Conservation (phyloP, 2,113 vertebrate genomes). For the Oreochromis tanganicae region DNA sequence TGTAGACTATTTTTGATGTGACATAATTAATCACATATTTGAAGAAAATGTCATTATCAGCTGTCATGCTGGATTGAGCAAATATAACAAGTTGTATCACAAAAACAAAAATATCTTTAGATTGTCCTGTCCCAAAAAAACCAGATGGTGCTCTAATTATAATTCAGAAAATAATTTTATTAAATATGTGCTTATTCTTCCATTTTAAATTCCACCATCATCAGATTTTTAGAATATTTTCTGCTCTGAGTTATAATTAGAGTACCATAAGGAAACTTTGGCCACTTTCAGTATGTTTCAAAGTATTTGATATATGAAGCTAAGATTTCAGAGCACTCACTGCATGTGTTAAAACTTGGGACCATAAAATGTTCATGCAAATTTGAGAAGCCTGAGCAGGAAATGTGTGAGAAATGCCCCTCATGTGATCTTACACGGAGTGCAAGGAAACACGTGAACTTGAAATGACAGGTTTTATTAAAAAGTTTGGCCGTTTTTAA, state of each 20-base stretch:
- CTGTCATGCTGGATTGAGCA: fast-evolving
- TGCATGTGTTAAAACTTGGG: neutral
- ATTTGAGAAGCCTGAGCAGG: neutral
- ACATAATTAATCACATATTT: neutral
- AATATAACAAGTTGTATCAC: neutral
- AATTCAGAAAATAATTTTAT: neutral
- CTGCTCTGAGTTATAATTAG: neutral
- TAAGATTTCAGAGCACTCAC: neutral
- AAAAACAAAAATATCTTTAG: neutral
- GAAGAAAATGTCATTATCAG: neutral
- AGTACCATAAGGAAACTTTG: neutral
- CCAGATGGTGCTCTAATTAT: neutral
- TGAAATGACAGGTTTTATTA: neutral
- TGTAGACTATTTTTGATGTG: neutral
- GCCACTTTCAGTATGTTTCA: neutral
- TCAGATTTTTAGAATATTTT: neutral
- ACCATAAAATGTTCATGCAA: neutral
- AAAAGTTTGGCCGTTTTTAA: neutral
- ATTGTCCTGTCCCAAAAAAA: neutral
- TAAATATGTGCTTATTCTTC: neutral
- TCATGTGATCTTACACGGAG: neutral
- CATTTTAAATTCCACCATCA: neutral
- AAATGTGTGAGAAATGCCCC: neutral
- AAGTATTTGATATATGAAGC: neutral
- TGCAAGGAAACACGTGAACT: neutral